Base-by-base conservation (phyloP, 2,113 vertebrate species). In the Sclerurus mexicanus region DNA sequence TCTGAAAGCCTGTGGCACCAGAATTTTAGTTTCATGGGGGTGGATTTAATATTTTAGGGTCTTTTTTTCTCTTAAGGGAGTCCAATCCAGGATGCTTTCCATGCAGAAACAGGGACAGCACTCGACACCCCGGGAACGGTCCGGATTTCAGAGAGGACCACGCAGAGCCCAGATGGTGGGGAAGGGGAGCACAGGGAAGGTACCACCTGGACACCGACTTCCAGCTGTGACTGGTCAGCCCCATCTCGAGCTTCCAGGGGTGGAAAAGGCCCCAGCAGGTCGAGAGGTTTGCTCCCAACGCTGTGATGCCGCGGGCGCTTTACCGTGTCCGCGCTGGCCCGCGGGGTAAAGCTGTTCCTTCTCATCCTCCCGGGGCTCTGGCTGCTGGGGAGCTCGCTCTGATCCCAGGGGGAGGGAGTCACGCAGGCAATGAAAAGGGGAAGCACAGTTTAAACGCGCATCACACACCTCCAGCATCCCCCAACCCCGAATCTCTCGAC, bases 311-410 rank as follows among this genome's bases (percentile, higher is more conserved):
- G 97, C 31, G 98, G 99, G 60, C 99, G 99, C 98, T 98, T 98
- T 96, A 98, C 96, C 95, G 98, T 98, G 98, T 99, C 99, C 80
- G 98, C 98, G 98, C 99, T 99, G 98, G 99, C 99, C 98, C 99
- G 97, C 33, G 99, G 99, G 23, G 99, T 99, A 96, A 99, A 99
- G 98, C 99, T 99, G 99, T 99, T 99, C 97, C 99, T 98, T 94
- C 99, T 98, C 93, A 98, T 98, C 97, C 98, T 98, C 89, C 98
- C 95, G 72, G 99, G 98, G 96, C 97, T 97, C 91, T 98, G 98
- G 92, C 96, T 98, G 98, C 95, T 96, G 69, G 97, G 97, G 88
- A 97, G 97, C 80, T 91, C 97, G 95, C 82, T 98, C 99, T 99
- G 98, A 96, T 97, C 97, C 96, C 97, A 98, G 98, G 97, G 13